A percentile compares a stretch with the other conserved stretches of the same genome.
These are phyloP conservation scores for Hermetia illucens DNA, from an alignment of 1,140 invertebrate genomes.

Conservation along the genomic window DNA sequence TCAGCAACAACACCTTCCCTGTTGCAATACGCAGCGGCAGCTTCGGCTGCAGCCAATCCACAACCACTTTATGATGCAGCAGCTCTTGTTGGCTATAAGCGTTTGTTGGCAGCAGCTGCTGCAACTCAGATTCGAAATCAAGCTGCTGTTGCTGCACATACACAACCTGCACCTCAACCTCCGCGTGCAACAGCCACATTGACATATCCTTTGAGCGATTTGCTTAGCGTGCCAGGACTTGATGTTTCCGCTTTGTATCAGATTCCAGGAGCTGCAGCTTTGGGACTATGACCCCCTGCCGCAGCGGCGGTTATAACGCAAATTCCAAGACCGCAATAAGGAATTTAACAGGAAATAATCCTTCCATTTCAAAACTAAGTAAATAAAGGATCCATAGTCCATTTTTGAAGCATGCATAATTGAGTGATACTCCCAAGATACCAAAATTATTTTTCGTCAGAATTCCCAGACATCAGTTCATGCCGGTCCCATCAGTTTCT, in stretches of 20 bases:
- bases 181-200: slow-evolving; percentile 28
- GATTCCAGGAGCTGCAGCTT: slow-evolving; percentile 33
- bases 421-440: no score
- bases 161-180: slow-evolving; percentile 18
- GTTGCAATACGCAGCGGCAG: slow-evolving; percentile 22
- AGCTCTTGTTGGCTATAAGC: slow-evolving; percentile 25
- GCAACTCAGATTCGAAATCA: slow-evolving; percentile 14
- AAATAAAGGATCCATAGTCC: no score
- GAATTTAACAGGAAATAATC: no score
- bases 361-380: no score
- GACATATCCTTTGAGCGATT: slow-evolving; percentile 52
- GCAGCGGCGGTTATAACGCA: slow-evolving; percentile 32
- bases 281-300: slow-evolving; percentile 50
- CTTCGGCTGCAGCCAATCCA: slow-evolving; percentile 10
- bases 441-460: no score
- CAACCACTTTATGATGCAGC: slow-evolving; percentile 24
- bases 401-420: no score
- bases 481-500: no score
- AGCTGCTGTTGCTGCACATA: slow-evolving; percentile 3
- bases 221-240: slow-evolving; percentile 47
- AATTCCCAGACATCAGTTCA: no score
- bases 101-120: slow-evolving; percentile 25
- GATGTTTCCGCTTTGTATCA: slow-evolving; percentile 47
- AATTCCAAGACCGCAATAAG: slow-evolving; percentile 37
- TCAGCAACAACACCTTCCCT: slow-evolving; percentile 25